Percentiles rank a stretch among this genome's conserved stretches.
These are phyloP conservation scores for Dasyornis broadbenti DNA, from an alignment of 2,113 vertebrate species.

Conservation along the genomic window DNA sequence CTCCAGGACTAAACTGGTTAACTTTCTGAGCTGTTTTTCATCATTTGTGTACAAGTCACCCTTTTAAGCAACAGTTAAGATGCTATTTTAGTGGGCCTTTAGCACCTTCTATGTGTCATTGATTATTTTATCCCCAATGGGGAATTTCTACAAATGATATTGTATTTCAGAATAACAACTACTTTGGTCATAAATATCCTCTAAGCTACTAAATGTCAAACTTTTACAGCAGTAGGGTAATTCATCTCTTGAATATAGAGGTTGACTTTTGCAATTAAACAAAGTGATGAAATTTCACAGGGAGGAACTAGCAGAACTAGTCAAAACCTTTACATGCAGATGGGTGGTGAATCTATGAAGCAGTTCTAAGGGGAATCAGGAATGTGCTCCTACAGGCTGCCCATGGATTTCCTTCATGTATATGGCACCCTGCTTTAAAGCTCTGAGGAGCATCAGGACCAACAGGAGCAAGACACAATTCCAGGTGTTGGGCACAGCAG, in stretches of 20 bases:
- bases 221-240: not conserved
- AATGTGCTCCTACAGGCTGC: not conserved
- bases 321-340: not conserved
- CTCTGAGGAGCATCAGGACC: not conserved
- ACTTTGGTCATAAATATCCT: not conserved
- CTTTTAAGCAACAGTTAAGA: not conserved
- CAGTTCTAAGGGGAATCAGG: not conserved
- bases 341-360: not conserved
- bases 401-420: not conserved
- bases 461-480: not conserved
- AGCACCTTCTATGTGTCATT: not conserved
- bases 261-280: constrained; percentile 26
- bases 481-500: rapidly evolving
- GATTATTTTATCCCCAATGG: not conserved
- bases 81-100: not conserved
- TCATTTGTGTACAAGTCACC: not conserved
- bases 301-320: not conserved
- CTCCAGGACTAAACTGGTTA: constrained; percentile 9
- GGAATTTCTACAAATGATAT: not conserved
- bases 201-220: not conserved
- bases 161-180: constrained; percentile 20
- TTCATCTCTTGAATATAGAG: not conserved
- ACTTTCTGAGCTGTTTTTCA: not conserved
- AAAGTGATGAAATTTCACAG: not conserved
- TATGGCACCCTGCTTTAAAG: not conserved